phyloP scores from a whole-genome alignment of 2,888 invertebrate genomes.

The Tuberolachnus salignus region DNA sequence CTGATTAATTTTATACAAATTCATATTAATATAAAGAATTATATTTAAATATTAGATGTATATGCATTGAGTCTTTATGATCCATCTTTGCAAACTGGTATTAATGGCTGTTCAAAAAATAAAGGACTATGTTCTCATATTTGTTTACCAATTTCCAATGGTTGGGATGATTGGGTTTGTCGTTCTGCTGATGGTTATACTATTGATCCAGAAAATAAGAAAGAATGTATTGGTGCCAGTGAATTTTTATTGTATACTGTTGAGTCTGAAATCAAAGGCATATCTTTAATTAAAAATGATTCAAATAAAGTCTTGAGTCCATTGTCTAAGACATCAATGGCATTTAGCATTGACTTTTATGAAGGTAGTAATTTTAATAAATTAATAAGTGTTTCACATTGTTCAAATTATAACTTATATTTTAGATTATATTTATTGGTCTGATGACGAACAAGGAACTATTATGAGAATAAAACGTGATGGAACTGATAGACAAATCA shows the following conservation, averaged over 20 bases:
- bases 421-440: conserved; percentile 76
- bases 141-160: conserved; percentile 71
- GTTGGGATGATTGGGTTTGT: conserved; percentile 70
- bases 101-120: conserved; percentile 67
- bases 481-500: conserved; percentile 72
- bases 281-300: conserved; percentile 64
- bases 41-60: conserved; percentile 64
- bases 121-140: conserved; percentile 74
- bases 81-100: conserved; percentile 69
- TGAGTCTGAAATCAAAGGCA: conserved; percentile 78
- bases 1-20: no score
- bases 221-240: conserved; percentile 67
- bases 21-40: background rate
- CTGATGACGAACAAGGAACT: conserved; percentile 77
- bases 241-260: conserved; percentile 79
- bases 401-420: conserved; percentile 61
- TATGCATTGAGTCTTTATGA: conserved; percentile 75
- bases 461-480: conserved; percentile 79
- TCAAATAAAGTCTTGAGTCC: conserved; percentile 68
- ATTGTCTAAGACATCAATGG: conserved; percentile 76
- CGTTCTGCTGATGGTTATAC: conserved; percentile 78
- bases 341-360: conserved; percentile 77
- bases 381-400: background rate
- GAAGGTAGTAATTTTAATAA: conserved; percentile 63
- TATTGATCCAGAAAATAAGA: conserved; percentile 65